Conservation (phyloP, 2,797 vertebrate species). For the Rhincodon typus region DNA sequence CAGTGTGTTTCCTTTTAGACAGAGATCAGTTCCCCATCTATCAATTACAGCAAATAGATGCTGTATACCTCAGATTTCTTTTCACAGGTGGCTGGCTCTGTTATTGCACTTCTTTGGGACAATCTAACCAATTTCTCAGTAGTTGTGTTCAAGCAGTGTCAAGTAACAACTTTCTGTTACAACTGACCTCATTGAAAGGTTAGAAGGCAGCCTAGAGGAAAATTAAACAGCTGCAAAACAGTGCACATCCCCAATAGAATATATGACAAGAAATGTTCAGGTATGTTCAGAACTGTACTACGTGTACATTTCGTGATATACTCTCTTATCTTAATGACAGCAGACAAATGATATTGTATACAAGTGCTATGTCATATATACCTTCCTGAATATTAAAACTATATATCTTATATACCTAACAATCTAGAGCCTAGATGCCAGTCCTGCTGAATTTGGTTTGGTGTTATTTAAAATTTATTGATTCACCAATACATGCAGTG, state of each 20-base stretch:
- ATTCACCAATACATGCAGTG: background rate
- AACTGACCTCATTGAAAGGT: slow-evolving; percentile 26
- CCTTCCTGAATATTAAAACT: background rate
- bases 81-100: slow-evolving; percentile 2
- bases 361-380: background rate
- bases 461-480: background rate
- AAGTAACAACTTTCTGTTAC: slow-evolving; percentile 7
- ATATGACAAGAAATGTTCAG: slow-evolving; percentile 29
- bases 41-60: slow-evolving; percentile 16
- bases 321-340: background rate
- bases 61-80: slow-evolving; percentile 5
- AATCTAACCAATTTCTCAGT: slow-evolving; percentile 25
- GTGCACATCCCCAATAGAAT: background rate
- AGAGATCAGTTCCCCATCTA: background rate
- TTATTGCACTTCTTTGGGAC: slow-evolving; percentile 20
- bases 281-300: background rate
- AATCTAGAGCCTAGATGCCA: background rate
- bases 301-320: background rate
- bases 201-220: slow-evolving; percentile 34
- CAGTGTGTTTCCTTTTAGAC: background rate
- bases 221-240: slow-evolving; percentile 28
- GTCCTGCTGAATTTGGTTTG: too few species aligned
- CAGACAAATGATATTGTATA: background rate
- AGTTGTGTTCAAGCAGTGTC: background rate
- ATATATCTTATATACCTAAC: background rate